Conservation (phyloP, 1,140 invertebrate species). For the Schlechtendalia chinensis region DNA sequence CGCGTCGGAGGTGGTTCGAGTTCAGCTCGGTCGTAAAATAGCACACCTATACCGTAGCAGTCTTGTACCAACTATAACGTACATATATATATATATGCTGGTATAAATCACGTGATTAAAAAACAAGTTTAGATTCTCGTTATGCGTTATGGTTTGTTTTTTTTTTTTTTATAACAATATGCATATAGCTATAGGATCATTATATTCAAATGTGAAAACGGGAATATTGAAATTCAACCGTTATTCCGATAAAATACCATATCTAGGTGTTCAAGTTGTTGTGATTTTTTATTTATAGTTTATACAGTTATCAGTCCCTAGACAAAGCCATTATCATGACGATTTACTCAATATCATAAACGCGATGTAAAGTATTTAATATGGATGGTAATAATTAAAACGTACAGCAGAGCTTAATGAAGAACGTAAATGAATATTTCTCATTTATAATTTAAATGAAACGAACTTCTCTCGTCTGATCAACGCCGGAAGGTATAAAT, state of each 20-base stretch:
- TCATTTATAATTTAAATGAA: no score
- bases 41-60: not conserved
- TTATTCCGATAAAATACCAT: not conserved
- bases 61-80: not conserved
- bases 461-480: no score
- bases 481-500: no score
- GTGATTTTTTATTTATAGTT: not conserved
- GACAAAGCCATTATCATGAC: not conserved
- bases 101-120: not conserved
- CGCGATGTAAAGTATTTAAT: no score
- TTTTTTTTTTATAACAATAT: not conserved
- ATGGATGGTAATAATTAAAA: no score
- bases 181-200: not conserved
- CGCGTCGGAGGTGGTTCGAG: not conserved
- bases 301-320: not conserved
- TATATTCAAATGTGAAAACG: not conserved
- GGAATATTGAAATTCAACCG: not conserved
- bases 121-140: constrained; percentile 7
- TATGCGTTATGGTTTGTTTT: not conserved
- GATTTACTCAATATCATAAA: not conserved
- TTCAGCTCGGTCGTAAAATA: constrained; percentile 4
- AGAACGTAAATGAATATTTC: no score
- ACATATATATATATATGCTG: no score
- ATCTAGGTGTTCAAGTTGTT: not conserved
- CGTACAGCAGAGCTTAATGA: no score